Evolutionary conservation across 1,140 invertebrate genomes (phyloP), one percentile per base, ranked within the genome.

Genomic region (Apocrypta bakeri): DNA sequence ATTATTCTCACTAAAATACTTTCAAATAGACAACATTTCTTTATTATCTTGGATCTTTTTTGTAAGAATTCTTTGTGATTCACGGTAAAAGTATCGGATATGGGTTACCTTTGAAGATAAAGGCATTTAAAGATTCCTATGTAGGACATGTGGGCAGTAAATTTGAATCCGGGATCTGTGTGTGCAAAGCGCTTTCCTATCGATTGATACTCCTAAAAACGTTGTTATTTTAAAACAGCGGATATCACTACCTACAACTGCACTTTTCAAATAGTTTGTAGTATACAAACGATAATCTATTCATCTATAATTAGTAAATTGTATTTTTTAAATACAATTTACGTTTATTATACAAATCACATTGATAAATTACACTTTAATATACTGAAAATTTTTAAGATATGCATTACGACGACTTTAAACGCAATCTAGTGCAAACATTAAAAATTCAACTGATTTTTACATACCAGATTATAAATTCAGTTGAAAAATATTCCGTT

Each of bases 31-130:
- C 33, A 66, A 74, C 25, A 75, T 48, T 48, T 12, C 9, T 79
- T 56, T 71, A 56, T 69, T 69, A 71, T 31, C 27, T 33, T n/a
- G 27, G 40, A n/a, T n/a, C n/a, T 1, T 71, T 69, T n/a, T 79
- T 25, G 11, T 25, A 14, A 56, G 42, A 56, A 71, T 79, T 71
- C 24, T 24, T 24, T 48, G 40, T 48, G 77, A 79, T 79, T 79
- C 29, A 71, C 77, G 77, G 33, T 79, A 79, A 71, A 69, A 56
- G 61, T 66, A 78, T 78, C 77, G 66, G 27, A 31, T 79, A 79
- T 71, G 66, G 76, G 40, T 69, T 64, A 33, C 48, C 76, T 25
- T 78, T 9, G 25, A 64, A 78, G 76, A 78, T 78, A 78, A 78
- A 68, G 66, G 77, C 64, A 33, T 79, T 79, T 71, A 56, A 71